These are phyloP conservation scores for Troilus luridus DNA, from an alignment of 2,888 invertebrate species.

Conservation along the genomic window DNA sequence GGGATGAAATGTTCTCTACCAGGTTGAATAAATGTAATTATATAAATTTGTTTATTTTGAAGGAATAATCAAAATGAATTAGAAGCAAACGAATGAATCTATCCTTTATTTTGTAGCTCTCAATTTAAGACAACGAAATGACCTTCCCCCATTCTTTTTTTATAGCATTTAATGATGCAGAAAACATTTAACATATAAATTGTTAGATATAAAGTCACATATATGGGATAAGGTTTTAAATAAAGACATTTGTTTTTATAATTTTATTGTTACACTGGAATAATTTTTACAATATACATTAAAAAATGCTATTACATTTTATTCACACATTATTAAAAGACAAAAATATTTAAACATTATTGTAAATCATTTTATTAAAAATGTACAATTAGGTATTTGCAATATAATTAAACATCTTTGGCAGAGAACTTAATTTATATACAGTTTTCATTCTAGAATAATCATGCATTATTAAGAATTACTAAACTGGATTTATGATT, in stretches of 20 bases:
- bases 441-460: conserved; percentile 56
- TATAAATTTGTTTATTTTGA: too few species aligned
- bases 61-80: too few species aligned
- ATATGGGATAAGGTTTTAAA: neutral
- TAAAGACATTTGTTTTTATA: neutral
- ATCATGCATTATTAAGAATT: conserved; percentile 59
- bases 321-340: conserved; percentile 63
- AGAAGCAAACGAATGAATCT: too few species aligned
- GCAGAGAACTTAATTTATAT: conserved; percentile 61
- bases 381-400: conserved; percentile 57
- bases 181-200: neutral
- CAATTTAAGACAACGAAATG: too few species aligned
- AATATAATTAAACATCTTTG: conserved; percentile 60
- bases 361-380: conserved; percentile 58
- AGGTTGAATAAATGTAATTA: too few species aligned
- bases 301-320: conserved; percentile 63
- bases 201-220: neutral
- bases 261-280: conserved; percentile 60
- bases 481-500: conserved; percentile 50
- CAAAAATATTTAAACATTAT: conserved; percentile 63
- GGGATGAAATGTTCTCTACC: too few species aligned
- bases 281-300: conserved; percentile 64
- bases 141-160: too few species aligned
- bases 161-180: too few species aligned
- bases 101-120: too few species aligned